Evolutionary conservation across 2,113 vertebrate species (phyloP), one percentile per base, ranked within the genome.

Genomic region (Colius striatus): DNA sequence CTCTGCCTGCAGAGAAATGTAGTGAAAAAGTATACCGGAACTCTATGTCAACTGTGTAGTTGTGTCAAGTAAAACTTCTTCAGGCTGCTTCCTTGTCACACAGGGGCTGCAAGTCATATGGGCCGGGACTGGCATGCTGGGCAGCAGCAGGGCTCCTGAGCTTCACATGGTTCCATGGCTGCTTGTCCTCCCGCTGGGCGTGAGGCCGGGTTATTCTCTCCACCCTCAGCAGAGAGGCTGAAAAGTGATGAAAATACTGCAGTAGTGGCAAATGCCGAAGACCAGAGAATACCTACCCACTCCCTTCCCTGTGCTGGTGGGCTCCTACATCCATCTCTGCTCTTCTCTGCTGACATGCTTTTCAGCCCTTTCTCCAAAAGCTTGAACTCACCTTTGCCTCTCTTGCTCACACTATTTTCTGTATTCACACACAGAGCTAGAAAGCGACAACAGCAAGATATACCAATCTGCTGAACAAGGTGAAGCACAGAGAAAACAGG

Each of bases 61-160:
- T 58, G 45, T 50, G 34, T 22, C 54, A 9, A 8, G 22, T 16
- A 36, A 43, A 62, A 41, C 23, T 51, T 30, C 5, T 38, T 43
- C 38, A 38, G n/a, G 53, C n/a, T 38, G 18, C 21, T 60, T 54
- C 41, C 13, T 48, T 41, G 34, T 16, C 47, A 38, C 51, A 32
- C 1, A 0, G 45, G 38, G 16, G 15, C 29, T 65, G 30, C 2
- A 25, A 63, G 55, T 18, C 43, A 14, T 13, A 3, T 13, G 2
- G 1, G 22, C 62, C 11, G 3, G 74, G 27, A 22, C 0, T 1
- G 70, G 19, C 50, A n/a, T 0, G 1, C 50, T 34, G 22, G 22
- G 55, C 17, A 10, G 62, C 19, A 22, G 75, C 54, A 30, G 18
- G 30, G 57, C 57, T 63, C 27, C 51, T 18, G 71, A 43, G 34